phyloP scores from a whole-genome alignment of 2,113 vertebrate genomes.

The Gorilla gorilla region DNA sequence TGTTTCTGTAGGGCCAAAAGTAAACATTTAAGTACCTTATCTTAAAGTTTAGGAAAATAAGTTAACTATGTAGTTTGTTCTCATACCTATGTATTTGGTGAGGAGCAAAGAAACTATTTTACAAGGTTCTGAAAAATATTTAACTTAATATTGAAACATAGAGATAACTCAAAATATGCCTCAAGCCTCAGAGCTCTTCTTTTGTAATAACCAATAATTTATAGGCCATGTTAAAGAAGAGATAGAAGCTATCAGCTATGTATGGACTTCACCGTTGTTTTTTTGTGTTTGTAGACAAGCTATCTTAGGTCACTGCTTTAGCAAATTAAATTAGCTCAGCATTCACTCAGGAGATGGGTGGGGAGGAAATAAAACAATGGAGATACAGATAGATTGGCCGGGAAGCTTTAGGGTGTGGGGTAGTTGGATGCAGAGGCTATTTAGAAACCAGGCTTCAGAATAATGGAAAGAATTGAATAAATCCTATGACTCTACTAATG shows the following conservation, averaged over 20 bases:
- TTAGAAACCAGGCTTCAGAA: conserved; percentile 7
- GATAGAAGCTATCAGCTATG: neutral
- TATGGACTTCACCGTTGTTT: neutral
- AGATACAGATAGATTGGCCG: conserved; percentile 51
- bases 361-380: conserved; percentile 73
- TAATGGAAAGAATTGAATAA: neutral
- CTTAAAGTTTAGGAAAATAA: conserved; percentile 18
- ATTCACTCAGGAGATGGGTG: conserved; percentile 61
- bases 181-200: neutral
- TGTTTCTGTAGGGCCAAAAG: neutral
- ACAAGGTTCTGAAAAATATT: neutral
- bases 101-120: conserved; percentile 1
- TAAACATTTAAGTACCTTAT: conserved; percentile 20
- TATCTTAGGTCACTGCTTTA: neutral
- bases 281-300: neutral
- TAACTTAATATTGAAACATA: neutral
- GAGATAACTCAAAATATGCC: neutral
- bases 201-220: neutral
- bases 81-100: neutral
- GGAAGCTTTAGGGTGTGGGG: conserved; percentile 58
- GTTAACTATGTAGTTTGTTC: neutral
- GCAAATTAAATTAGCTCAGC: conserved; percentile 39
- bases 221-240: neutral
- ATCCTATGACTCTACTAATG: neutral
- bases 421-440: neutral